Percentiles rank a stretch among this genome's conserved stretches.
Conservation (phyloP, 2,888 invertebrate genomes). For the Keiferia lycopersicella region DNA sequence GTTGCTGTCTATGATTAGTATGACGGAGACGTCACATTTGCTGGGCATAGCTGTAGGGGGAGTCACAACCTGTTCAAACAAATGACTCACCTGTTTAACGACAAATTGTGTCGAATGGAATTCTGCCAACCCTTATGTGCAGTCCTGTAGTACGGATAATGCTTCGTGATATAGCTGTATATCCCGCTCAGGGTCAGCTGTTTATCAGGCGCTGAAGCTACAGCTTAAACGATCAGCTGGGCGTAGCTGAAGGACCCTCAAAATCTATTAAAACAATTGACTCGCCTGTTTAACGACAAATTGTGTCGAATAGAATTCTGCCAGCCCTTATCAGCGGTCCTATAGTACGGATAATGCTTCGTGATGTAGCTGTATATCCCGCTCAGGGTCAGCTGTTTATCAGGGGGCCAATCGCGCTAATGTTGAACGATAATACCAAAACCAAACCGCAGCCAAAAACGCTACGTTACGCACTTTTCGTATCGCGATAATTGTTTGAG, state of each 20-base stretch:
- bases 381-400: constrained; percentile 97
- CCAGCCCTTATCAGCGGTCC: constrained; percentile 99
- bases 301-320: constrained; percentile 99
- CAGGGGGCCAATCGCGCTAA: no score
- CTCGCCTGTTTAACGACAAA: constrained; percentile 94
- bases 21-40: no score
- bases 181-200: constrained; percentile 98
- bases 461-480: no score
- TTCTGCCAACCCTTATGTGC: constrained; percentile 99
- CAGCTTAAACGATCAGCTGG: constrained; percentile 97
- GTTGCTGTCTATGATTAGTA: no score
- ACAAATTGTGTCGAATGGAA: constrained; percentile 98
- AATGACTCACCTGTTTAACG: constrained; percentile 89
- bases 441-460: no score
- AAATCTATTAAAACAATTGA: no score
- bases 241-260: constrained; percentile 59
- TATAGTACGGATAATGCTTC: constrained; percentile 98
- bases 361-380: constrained; percentile 99
- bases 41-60: no score
- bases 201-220: constrained; percentile 96
- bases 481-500: no score
- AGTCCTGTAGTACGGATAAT: constrained; percentile 98
- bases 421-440: no score
- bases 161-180: constrained; percentile 98
- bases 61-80: no score